phyloP scores from a whole-genome alignment of 2,797 vertebrate genomes.

The Cirrhinus molitorella region DNA sequence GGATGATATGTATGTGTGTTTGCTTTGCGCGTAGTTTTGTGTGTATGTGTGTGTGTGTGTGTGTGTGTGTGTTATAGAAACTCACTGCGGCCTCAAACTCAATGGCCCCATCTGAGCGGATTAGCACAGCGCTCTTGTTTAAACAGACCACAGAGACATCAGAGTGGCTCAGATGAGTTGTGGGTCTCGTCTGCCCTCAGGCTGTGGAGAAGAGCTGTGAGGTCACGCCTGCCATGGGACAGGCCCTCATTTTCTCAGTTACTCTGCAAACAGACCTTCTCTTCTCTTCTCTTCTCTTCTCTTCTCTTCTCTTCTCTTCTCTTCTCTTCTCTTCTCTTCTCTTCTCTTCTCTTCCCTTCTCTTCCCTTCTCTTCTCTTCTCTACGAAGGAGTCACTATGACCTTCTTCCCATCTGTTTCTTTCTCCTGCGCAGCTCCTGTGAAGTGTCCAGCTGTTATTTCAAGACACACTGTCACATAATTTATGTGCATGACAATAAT shows the following conservation, averaged over 20 bases:
- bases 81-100: conserved; percentile 48
- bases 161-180: conserved; percentile 55
- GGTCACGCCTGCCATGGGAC: conserved; percentile 53
- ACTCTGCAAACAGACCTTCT: conserved; percentile 29
- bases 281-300: no score
- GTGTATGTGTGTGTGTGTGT: neutral
- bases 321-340: conserved; percentile 22
- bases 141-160: conserved; percentile 69
- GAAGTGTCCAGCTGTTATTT: conserved; percentile 17
- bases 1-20: neutral
- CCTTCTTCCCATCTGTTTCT: neutral
- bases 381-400: conserved; percentile 1
- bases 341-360: conserved; percentile 21
- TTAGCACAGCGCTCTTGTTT: conserved; percentile 71
- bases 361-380: conserved; percentile 7
- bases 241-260: conserved; percentile 57
- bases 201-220: conserved; percentile 45
- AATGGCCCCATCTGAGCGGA: conserved; percentile 68
- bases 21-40: neutral
- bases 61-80: neutral
- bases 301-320: neutral
- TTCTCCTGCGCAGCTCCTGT: neutral
- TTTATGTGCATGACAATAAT: conserved; percentile 2
- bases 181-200: conserved; percentile 20
- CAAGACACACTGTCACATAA: neutral